Base-by-base conservation (phyloP, 2,888 invertebrate genomes). In the Podotricha telesiphe region DNA sequence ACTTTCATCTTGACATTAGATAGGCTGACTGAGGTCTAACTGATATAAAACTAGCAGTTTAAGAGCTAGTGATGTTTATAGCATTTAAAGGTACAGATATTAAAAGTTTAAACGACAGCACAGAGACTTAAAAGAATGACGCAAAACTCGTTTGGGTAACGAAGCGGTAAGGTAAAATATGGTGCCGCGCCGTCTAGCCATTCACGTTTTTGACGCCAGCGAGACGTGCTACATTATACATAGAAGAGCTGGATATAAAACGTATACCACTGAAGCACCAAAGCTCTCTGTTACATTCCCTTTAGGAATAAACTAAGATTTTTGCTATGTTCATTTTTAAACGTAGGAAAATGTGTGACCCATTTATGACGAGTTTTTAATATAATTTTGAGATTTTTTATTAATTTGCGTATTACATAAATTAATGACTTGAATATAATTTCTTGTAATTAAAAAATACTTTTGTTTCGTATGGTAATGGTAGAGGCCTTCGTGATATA, bases 151-250 rank as follows among this genome's bases (percentile, higher is more conserved):
- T 82, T 82, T 83, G 77, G 76, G 76, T 82, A 83, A 83, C 82
- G 81, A 84, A 82, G 80, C 79, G 78, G 76, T 80, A 78, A 81
- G 75, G 77, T 73, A 75, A 77, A 79, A 80, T 81, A 76, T 72
- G 88, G 87, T 82, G 88, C 86, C 89, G 80, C 79, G 82, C 82
- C 80, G 90, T 90, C 91, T 89, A 82, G 87, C 83, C 88, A 79
- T 81, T 82, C 80, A 80, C 75, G 72, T 73, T 64, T 56, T 65
- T 73, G 81, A 76, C 81, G 82, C 79, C 80, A 77, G 51, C 79
- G 78, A 79, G 79, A 80, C 79, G 75, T 71, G 73, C 56, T 68
- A 51, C 42, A 42, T 42, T 42, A 42, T 42, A 42, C 51, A 67
- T 50, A 51, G 51, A 50, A 42, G 34, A 51, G 47, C 22, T 66